phyloP scores from a whole-genome alignment of 2,113 vertebrate species.

The Prochilodus magdalenae region DNA sequence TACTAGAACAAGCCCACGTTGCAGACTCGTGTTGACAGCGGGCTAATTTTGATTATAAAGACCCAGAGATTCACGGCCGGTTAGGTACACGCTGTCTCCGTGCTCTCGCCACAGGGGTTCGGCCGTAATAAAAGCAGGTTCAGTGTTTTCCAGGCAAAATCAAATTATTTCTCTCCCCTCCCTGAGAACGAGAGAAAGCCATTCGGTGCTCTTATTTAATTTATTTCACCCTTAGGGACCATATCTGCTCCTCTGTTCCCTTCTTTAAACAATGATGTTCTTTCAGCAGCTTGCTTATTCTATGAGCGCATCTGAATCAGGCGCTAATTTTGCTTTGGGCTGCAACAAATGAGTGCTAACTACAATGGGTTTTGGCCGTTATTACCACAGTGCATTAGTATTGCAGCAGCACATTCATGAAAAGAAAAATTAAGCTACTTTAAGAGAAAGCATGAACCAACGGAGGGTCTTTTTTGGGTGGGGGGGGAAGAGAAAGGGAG shows the following conservation, averaged over 20 bases:
- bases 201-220: slow-evolving; percentile 73
- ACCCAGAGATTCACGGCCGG: slow-evolving; percentile 27
- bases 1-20: neutral
- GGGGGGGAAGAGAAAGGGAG: neutral
- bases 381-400: slow-evolving; percentile 41
- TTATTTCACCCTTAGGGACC: slow-evolving; percentile 63
- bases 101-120: slow-evolving; percentile 53
- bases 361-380: slow-evolving; percentile 57
- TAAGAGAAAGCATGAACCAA: slow-evolving; percentile 60
- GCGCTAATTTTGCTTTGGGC: slow-evolving; percentile 65
- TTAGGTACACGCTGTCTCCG: slow-evolving; percentile 27
- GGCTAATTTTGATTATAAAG: slow-evolving; percentile 17
- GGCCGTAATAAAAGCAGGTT: slow-evolving; percentile 64
- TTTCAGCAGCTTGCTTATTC: slow-evolving; percentile 61
- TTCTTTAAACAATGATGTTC: slow-evolving; percentile 60
- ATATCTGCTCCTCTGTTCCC: slow-evolving; percentile 62
- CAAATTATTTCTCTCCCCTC: slow-evolving; percentile 69
- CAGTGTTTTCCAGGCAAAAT: slow-evolving; percentile 68
- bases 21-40: neutral
- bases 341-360: slow-evolving; percentile 61
- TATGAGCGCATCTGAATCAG: slow-evolving; percentile 66
- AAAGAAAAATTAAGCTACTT: slow-evolving; percentile 51
- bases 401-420: slow-evolving; percentile 44
- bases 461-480: slow-evolving; percentile 1
- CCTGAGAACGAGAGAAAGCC: slow-evolving; percentile 71